These are phyloP conservation scores for Rhagoletis zephyria DNA, from an alignment of 1,140 invertebrate species.

Conservation along the genomic window DNA sequence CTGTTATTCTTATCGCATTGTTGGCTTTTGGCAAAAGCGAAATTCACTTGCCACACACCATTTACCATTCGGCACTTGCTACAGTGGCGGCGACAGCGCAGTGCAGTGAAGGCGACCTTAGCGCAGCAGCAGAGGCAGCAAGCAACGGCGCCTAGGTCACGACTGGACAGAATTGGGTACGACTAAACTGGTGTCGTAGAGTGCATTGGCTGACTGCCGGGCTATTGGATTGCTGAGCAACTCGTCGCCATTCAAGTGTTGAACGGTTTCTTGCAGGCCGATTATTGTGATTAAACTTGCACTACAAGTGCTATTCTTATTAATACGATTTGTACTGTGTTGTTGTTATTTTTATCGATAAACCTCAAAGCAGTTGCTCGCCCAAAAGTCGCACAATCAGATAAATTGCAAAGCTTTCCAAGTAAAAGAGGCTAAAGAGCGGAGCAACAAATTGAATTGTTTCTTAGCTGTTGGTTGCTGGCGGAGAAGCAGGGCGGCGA, in stretches of 20 bases:
- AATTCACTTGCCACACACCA: slow-evolving; percentile 46
- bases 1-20: slow-evolving; percentile 3
- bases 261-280: not conserved
- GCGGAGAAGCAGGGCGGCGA: not conserved
- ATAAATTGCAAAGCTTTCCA: not conserved
- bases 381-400: not conserved
- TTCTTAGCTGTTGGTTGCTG: not conserved
- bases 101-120: not conserved
- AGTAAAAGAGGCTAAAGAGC: not conserved
- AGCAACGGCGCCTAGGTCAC: slow-evolving; percentile 20
- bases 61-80: slow-evolving; percentile 34
- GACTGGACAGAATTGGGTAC: not conserved
- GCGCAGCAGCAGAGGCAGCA: not conserved
- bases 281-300: slow-evolving; percentile 38
- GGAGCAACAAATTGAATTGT: slow-evolving; percentile 41
- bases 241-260: slow-evolving; percentile 4
- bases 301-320: slow-evolving; percentile 36
- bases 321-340: not conserved
- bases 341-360: slow-evolving; percentile 40
- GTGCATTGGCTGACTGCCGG: not conserved
- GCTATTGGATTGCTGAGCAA: not conserved
- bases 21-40: slow-evolving; percentile 44
- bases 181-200: no score
- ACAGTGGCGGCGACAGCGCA: slow-evolving; percentile 1
- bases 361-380: slow-evolving; percentile 25